Conservation (phyloP, 2,888 invertebrate species). For the Reticulitermes lucifugus region DNA sequence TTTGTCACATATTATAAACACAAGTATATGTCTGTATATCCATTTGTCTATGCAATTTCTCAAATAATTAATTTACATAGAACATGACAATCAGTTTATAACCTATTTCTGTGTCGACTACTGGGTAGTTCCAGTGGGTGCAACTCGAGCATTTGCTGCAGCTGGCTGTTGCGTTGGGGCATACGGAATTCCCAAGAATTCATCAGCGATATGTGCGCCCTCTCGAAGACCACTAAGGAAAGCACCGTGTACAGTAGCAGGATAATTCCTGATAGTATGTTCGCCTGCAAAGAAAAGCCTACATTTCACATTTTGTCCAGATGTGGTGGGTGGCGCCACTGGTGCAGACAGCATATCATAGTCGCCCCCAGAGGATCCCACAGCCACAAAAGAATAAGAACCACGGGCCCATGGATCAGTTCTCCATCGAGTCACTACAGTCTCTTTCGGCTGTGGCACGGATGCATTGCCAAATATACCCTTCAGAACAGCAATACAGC, state of each 20-base stretch:
- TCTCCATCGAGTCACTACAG: constrained; percentile 96
- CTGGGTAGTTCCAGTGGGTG: neutral
- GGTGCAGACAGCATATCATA: constrained; percentile 96
- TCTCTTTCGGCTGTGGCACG: constrained; percentile 86
- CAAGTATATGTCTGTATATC: too few relatives aligned
- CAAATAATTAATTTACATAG: too few relatives aligned
- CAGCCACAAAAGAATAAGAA: constrained; percentile 97
- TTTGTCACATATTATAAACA: too few relatives aligned
- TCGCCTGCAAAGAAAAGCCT: constrained; percentile 90
- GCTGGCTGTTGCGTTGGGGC: constrained; percentile 65
- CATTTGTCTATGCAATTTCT: too few relatives aligned
- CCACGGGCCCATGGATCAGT: constrained; percentile 97
- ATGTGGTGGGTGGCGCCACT: constrained; percentile 75
- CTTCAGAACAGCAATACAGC: constrained; percentile 94
- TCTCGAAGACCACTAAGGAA: constrained; percentile 95
- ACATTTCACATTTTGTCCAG: constrained; percentile 58
- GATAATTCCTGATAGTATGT: constrained; percentile 98
- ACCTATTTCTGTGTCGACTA: neutral
- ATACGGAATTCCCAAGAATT: constrained; percentile 82
- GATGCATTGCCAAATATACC: constrained; percentile 94
- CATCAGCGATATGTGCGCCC: constrained; percentile 93
- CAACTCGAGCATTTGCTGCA: neutral
- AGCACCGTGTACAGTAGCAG: constrained; percentile 98
- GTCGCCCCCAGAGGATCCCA: constrained; percentile 95
- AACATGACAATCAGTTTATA: neutral